Percentiles rank a stretch among this genome's conserved stretches.
These are phyloP conservation scores for Hydrozoanthus tunicans DNA, from an alignment of 64 coral and sea anemone genomes.

Conservation along the genomic window DNA sequence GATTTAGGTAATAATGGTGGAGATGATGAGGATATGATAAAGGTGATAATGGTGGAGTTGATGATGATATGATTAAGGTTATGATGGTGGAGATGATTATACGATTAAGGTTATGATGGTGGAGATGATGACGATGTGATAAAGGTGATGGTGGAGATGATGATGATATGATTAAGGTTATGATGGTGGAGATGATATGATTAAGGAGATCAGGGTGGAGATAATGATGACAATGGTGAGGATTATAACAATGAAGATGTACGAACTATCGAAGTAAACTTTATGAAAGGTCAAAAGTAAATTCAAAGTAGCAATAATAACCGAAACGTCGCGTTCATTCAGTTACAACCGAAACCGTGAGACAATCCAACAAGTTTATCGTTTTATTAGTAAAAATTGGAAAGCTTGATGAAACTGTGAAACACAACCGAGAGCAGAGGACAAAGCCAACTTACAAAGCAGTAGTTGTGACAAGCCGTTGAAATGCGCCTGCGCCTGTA, in stretches of 20 bases:
- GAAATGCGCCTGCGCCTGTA: constrained; percentile 36
- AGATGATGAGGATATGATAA: neutral
- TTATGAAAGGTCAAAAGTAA: no score
- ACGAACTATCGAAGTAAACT: no score
- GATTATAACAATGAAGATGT: neutral
- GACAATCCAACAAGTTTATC: no score
- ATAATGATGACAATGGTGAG: neutral
- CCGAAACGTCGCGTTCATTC: no score
- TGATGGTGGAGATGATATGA: neutral
- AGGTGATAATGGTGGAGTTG: neutral
- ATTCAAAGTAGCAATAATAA: no score
- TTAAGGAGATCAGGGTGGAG: neutral
- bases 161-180: neutral
- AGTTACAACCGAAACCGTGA: no score
- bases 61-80: neutral
- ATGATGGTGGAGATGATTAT: neutral
- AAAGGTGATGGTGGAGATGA: neutral
- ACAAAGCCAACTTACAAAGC: constrained; percentile 20
- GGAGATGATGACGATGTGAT: neutral
- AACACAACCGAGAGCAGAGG: neutral
- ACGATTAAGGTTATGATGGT: neutral
- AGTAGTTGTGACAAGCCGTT: constrained; percentile 30
- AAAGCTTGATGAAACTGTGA: neutral
- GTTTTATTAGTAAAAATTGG: no score
- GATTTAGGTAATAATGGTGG: neutral